Conservation (phyloP, 2,113 vertebrate species). For the Cochlearius cochlearius region DNA sequence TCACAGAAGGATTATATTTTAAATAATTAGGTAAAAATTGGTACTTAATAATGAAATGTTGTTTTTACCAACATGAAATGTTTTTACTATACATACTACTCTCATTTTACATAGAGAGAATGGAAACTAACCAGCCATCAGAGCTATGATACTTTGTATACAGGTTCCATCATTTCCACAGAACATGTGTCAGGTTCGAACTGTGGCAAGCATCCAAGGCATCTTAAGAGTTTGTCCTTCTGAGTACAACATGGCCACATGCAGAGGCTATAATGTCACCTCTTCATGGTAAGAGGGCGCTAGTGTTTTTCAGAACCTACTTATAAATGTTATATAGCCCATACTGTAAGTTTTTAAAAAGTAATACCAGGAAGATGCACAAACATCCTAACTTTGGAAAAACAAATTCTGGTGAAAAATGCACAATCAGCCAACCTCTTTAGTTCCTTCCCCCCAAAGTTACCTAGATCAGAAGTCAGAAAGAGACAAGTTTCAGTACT, state of each 20-base stretch:
- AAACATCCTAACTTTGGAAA: background rate
- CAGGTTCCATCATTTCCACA: background rate
- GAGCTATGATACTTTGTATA: background rate
- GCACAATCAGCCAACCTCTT: background rate
- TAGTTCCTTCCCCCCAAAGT: background rate
- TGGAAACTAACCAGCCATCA: background rate
- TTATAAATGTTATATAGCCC: background rate
- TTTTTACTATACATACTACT: background rate
- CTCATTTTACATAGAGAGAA: background rate
- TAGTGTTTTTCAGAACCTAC: background rate
- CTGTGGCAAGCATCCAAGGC: background rate
- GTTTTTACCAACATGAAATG: no score
- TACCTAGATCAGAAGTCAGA: background rate
- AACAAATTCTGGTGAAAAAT: no score
- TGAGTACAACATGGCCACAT: background rate
- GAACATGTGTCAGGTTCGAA: background rate
- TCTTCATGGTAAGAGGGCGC: background rate
- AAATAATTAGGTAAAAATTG: background rate
- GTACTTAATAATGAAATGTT: background rate
- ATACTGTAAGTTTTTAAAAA: background rate
- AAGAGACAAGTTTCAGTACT: background rate
- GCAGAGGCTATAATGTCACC: background rate
- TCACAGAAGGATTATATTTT: background rate
- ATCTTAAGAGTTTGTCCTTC: background rate
- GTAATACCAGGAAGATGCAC: background rate